A percentile compares a stretch with the other conserved stretches of the same genome.
phyloP scores from a whole-genome alignment of 2,888 invertebrate genomes.

The Ashinkailepas kermadecensis region DNA sequence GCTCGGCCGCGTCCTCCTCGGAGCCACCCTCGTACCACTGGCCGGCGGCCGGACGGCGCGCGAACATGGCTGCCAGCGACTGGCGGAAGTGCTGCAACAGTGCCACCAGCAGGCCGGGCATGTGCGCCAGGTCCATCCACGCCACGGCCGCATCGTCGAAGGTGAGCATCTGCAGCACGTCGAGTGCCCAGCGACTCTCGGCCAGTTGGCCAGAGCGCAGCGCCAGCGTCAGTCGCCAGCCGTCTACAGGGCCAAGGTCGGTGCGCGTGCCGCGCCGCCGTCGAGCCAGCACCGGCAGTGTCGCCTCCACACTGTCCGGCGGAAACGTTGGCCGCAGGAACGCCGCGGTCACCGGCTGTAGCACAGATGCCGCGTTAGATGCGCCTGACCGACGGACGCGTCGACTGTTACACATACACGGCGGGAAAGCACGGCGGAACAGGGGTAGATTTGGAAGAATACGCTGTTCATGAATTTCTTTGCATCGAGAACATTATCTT shows the following conservation, averaged over 20 bases:
- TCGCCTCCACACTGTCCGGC: constrained; percentile 85
- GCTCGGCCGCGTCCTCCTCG: constrained; percentile 24
- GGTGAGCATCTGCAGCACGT: constrained; percentile 88
- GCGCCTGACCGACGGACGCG: too few species aligned
- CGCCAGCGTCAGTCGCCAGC: constrained; percentile 97
- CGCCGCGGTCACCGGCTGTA: not conserved
- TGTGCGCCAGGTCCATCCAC: constrained; percentile 84
- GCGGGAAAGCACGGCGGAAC: too few species aligned
- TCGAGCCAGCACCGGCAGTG: constrained; percentile 75
- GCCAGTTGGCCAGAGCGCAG: constrained; percentile 89
- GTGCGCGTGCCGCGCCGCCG: constrained; percentile 65
- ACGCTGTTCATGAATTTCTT: too few species aligned
- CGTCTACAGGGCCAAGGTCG: constrained; percentile 87
- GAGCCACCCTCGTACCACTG: constrained; percentile 7
- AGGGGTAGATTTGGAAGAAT: too few species aligned
- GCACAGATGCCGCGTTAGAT: too few species aligned
- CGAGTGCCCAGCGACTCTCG: constrained; percentile 96
- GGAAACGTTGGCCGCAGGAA: constrained; percentile 46
- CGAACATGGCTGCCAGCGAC: constrained; percentile 84
- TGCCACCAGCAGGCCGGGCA: constrained; percentile 88
- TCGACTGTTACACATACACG: too few species aligned
- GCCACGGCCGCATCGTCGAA: constrained; percentile 91
- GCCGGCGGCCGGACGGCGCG: constrained; percentile 23
- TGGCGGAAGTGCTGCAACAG: constrained; percentile 88
- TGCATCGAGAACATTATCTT: too few species aligned